Base-by-base conservation (phyloP, 2,797 vertebrate species). In the Threskiornis aethiopicus region DNA sequence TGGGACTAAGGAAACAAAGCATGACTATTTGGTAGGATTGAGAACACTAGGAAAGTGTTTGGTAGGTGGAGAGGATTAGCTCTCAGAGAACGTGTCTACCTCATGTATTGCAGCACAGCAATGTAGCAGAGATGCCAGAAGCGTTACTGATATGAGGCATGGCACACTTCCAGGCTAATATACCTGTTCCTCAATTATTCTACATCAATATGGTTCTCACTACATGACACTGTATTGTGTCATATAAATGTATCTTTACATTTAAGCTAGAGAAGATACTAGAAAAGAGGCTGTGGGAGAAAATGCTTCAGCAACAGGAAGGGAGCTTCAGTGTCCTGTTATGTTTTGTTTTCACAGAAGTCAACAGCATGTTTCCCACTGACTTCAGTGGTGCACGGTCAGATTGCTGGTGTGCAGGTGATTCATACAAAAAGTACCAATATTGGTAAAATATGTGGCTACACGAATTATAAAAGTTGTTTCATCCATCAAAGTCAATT, bases 401-500 rank as follows among this genome's bases (percentile, higher is more conserved):
- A 87, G 64, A 83, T 33, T 59, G 19, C 35, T 78, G 24, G 12
- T 65, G 52, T 80, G 33, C 37, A 79, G 35, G 54, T 31, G n/a
- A 70, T 72, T 76, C 28, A 35, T 2, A 79, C 62, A 42, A 75
- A 79, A 93, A 84, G 10, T 29, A 67, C 18, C 5, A 57, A 31
- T 59, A 87, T 41, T 59, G 79, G 31, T 46, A 77, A 96, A 94
- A 77, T 59, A 75, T 24, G 18, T 42, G 37, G 18, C 41, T 70
- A 42, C 18, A 44, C 57, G 16, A 11, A 64, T 87, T 93, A 71
- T 51, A 79, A 67, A 82, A 6, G 19, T 87, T 83, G 17, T 73
- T 96, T 89, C 62, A 90, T 93, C 46, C 51, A 79, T 86, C 52
- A 87, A 59, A 82, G 44, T 81, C 31, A 89, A 37, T 90, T 95